Evolutionary conservation across 2,113 vertebrate species (phyloP).

Genomic region (Himantopus leucocephalus): DNA sequence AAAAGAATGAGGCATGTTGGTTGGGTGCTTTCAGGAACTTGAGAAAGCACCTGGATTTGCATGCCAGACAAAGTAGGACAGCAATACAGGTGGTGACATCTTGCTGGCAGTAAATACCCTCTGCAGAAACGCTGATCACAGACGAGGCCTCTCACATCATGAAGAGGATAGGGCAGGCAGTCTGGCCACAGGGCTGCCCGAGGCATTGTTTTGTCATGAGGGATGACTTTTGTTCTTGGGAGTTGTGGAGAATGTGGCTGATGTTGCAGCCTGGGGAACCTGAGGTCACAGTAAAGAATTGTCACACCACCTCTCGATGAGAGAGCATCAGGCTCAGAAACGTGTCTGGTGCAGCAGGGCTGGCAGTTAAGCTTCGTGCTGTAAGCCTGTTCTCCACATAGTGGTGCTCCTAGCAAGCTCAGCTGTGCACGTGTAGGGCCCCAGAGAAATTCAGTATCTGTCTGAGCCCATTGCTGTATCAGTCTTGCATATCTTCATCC

Average conservation of each 20-base stretch:
- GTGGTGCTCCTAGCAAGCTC: background rate
- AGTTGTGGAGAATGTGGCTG: background rate
- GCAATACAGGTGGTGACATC: too few species aligned
- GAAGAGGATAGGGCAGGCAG: background rate
- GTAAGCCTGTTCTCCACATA: background rate
- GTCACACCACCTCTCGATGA: background rate
- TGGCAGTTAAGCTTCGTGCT: background rate
- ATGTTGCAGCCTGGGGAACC: background rate
- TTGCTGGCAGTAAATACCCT: background rate
- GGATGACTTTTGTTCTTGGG: background rate
- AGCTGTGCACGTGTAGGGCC: background rate
- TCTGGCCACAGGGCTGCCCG: fast-evolving
- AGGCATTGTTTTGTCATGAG: background rate
- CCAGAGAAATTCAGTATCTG: background rate
- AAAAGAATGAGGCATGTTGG: background rate
- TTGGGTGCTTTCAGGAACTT: fast-evolving
- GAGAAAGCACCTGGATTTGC: background rate
- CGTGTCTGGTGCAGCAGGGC: background rate
- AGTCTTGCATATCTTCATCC: background rate
- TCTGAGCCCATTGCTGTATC: background rate
- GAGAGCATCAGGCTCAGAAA: background rate
- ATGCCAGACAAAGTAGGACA: background rate
- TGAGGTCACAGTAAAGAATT: background rate
- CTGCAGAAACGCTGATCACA: background rate
- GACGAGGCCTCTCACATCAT: background rate